Evolutionary conservation across 2,888 invertebrate species (phyloP), one percentile per base, ranked within the genome.

Genomic region (Pristionchus exspectatus): DNA sequence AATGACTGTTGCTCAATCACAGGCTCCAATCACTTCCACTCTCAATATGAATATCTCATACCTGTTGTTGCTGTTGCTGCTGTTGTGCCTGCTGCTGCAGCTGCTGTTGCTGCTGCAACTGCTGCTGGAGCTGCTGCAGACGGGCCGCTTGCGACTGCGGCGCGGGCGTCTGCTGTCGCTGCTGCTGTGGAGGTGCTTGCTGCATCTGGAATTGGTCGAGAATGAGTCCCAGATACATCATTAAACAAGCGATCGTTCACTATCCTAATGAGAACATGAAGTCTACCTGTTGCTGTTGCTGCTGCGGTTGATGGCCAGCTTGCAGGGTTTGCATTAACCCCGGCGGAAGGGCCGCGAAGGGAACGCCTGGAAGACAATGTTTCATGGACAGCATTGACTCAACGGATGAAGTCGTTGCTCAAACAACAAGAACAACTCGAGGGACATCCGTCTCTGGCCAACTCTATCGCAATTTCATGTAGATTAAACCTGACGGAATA

Each of bases 81-180:
- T 59, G 83, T 30, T 54, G 54, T 0, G 16, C 12, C 56, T 63
- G 84, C n/a, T 84, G 84, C 56, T 85, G 83, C 54, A 21, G 54
- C n/a, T 83, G 59, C 56, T 63, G 84, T 33, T 85, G 84, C 59
- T 85, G 84, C 59, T 85, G 84, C 56, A 59, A 21, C 33, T 59
- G 56, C 9, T 30, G 56, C 18, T 33, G 18, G 0, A 59, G 59
- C 24, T 56, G 81, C 69, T 81, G 87, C 66, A 69, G 63, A 4
- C 50, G 89, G n/a, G 18, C 81, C 3, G 2, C 69, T 30, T 85
- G 59, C 10, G 59, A 30, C 16, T 38, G 59, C 50, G 69, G 83
- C 27, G 77, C 77, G 59, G 86, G 63, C 3, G 18, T 21, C 30
- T 30, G 83, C 54, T 69, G 56, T 56, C 30, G 56, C n/a, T 83